A percentile compares a stretch with the other conserved stretches of the same genome.
phyloP scores from a whole-genome alignment of 1,140 invertebrate genomes.

The Augochlora pura region DNA sequence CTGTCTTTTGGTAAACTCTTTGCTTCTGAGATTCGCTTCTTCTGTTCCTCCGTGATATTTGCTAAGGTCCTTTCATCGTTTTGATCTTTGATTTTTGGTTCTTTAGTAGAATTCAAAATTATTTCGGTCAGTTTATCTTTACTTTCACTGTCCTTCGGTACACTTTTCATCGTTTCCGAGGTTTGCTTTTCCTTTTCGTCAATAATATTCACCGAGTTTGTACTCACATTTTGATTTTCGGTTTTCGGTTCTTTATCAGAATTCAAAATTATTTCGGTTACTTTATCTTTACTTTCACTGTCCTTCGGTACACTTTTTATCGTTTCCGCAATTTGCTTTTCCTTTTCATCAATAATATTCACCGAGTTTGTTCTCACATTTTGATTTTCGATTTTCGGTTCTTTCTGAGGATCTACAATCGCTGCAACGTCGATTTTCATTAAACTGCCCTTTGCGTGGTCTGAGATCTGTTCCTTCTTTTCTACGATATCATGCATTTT shows the following conservation, averaged over 20 bases:
- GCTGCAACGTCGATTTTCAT: background rate
- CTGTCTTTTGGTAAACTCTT: background rate
- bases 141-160: background rate
- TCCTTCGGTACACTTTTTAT: background rate
- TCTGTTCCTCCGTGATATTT: background rate
- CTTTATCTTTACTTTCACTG: background rate
- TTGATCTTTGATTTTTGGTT: background rate
- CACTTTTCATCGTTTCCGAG: background rate
- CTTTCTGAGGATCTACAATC: background rate
- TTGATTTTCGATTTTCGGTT: background rate
- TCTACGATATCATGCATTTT: too few relatives aligned
- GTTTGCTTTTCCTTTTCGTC: background rate
- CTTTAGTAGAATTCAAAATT: background rate
- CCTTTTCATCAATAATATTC: background rate
- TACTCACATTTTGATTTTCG: background rate
- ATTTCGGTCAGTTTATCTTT: background rate
- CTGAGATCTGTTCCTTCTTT: background rate
- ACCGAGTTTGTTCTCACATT: background rate
- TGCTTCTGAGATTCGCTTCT: background rate
- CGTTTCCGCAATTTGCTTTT: background rate
- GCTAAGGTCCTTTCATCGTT: background rate
- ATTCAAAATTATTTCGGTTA: background rate
- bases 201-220: too few relatives aligned
- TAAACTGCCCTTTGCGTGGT: background rate
- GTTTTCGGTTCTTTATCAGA: background rate